Conservation (phyloP, 2,113 vertebrate species). For the Hypocryptadius cinnamomeus region DNA sequence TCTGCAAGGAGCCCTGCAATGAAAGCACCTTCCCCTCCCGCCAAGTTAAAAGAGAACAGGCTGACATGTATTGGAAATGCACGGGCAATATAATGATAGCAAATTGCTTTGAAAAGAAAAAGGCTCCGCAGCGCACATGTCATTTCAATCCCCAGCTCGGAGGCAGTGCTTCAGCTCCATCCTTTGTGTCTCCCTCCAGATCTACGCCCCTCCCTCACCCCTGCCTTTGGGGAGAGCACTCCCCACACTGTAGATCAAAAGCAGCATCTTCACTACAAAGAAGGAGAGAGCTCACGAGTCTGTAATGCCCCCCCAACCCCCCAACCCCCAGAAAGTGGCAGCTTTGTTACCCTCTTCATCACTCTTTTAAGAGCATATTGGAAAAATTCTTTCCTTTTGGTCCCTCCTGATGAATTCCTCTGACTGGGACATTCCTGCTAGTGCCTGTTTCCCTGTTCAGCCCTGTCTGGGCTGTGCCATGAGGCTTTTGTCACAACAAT, state of each 20-base stretch:
- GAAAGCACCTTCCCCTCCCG: conserved; percentile 59
- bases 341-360: not conserved
- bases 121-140: conserved; percentile 34
- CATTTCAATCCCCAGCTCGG: conserved; percentile 25
- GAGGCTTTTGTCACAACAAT: conserved; percentile 56
- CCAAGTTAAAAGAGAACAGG: conserved; percentile 63
- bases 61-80: conserved; percentile 68
- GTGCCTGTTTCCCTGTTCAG: conserved; percentile 37
- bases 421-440: conserved; percentile 39
- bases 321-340: not conserved
- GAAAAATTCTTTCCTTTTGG: conserved; percentile 23
- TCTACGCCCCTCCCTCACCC: not conserved
- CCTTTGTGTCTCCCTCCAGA: conserved; percentile 32
- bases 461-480: conserved; percentile 7
- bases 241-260: not conserved
- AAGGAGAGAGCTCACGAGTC: not conserved
- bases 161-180: conserved; percentile 50
- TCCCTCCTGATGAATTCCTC: conserved; percentile 5
- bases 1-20: conserved; percentile 42
- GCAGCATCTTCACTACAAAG: not conserved
- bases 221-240: conserved; percentile 18
- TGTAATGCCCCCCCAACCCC: accelerated
- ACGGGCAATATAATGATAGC: conserved; percentile 64
- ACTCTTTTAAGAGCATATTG: not conserved
- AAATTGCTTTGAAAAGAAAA: conserved; percentile 65